Evolutionary conservation across 2,888 invertebrate genomes (phyloP).

Genomic region (Terebella lapidaria): DNA sequence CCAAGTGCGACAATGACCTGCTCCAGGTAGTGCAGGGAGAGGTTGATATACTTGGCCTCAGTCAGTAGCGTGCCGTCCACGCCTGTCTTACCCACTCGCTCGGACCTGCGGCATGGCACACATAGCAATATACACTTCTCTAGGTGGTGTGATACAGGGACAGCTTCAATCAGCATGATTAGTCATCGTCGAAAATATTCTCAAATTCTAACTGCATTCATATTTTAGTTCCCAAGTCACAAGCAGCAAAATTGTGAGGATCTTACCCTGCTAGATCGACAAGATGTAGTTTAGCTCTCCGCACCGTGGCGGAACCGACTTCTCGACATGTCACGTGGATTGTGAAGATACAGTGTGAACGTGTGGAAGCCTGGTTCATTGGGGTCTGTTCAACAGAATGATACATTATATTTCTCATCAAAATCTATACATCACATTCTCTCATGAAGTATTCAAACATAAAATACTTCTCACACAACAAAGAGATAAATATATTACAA

Average conservation of each 20-base stretch:
- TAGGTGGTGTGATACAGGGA: no score
- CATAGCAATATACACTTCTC: neutral
- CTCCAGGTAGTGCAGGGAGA: constrained; percentile 53
- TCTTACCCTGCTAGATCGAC: constrained; percentile 54
- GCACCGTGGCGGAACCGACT: constrained; percentile 48
- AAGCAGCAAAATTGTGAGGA: no score
- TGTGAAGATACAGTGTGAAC: constrained; percentile 55
- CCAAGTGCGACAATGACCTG: constrained; percentile 52
- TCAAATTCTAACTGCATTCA: no score
- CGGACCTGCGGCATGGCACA: constrained; percentile 44
- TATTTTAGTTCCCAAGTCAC: no score
- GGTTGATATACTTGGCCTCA: constrained; percentile 54
- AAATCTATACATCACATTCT: neutral
- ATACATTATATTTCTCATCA: neutral
- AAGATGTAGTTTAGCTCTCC: constrained; percentile 52
- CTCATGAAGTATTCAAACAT: no score
- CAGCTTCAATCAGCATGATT: no score
- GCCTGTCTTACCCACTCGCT: constrained; percentile 52
- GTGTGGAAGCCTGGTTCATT: constrained; percentile 54
- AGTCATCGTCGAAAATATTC: no score
- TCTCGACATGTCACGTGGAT: constrained; percentile 49
- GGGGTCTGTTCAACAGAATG: constrained; percentile 42
- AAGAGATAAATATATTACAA: no score
- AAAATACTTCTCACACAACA: no score
- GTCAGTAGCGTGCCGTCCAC: constrained; percentile 49